Evolutionary conservation across 2,888 invertebrate species (phyloP), one percentile per base, ranked within the genome.

Genomic region (Enoplolaimus lenunculus): DNA sequence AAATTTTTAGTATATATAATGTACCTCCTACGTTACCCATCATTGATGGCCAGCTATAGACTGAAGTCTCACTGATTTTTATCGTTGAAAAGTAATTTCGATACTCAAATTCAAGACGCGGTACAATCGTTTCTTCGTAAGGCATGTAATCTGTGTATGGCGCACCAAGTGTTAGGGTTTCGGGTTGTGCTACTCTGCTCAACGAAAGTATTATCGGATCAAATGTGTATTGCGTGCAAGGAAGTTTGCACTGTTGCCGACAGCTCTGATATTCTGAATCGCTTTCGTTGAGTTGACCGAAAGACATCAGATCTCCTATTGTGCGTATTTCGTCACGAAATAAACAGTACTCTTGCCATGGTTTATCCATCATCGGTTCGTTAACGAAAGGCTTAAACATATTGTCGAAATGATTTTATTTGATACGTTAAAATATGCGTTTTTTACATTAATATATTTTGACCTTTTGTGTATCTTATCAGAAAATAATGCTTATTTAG

Each of bases 1-100:
- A n/a, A n/a, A n/a, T n/a, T n/a, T n/a, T n/a, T n/a, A n/a, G n/a
- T n/a, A n/a, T n/a, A n/a, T n/a, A n/a, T n/a, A n/a, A n/a, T n/a
- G n/a, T 66, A 31, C 67, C 67, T 2, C 67, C 67, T 13, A 66
- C 34, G n/a, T 66, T 66, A 16, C 67, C 67, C 67, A 66, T 30
- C 26, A 66, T n/a, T n/a, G 67, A 66, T 31, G 31, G 34, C 67
- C 67, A 66, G 33, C 34, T 34, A 31, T 66, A 66, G 31, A 66
- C 34, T n/a, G 34, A n/a, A 13, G 67, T 66, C 34, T 66, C 67
- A 7, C 34, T n/a, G 2, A 66, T 66, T 31, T 31, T 2, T 66
- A 66, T 34, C 34, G 34, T 66, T 7, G 67, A 31, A 66, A 66
- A 66, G 34, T 66, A 66, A 34, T 66, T 66, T 66, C 34, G 67